A percentile compares a stretch with the other conserved stretches of the same genome.
Evolutionary conservation across 2,888 invertebrate genomes (phyloP).

Genomic region (Lasioglossum malachurum): DNA sequence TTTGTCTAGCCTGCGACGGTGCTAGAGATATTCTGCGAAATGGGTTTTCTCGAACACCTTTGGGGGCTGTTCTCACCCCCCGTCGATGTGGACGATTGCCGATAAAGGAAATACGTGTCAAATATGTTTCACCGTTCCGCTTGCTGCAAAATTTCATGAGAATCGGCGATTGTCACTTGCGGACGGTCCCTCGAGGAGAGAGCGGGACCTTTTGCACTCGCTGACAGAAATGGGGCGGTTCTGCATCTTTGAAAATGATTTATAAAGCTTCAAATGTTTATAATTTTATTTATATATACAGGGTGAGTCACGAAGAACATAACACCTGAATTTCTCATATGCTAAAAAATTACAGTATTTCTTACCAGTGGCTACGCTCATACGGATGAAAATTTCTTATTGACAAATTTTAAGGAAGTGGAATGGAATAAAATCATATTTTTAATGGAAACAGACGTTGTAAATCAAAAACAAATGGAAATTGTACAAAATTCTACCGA

Average conservation of each 20-base stretch:
- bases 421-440: too few relatives aligned
- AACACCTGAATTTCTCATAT: too few relatives aligned
- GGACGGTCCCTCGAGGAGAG: neutral
- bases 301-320: too few relatives aligned
- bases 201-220: neutral
- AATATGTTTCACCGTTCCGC: conserved; percentile 4
- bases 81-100: neutral
- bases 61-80: neutral
- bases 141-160: neutral
- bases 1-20: neutral
- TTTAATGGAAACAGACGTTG: too few relatives aligned
- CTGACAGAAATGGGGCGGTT: neutral
- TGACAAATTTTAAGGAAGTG: too few relatives aligned
- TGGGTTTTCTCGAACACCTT: conserved; percentile 2
- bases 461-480: too few relatives aligned
- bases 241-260: neutral
- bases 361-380: too few relatives aligned
- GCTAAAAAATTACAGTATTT: too few relatives aligned
- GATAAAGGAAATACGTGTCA: conserved; percentile 23
- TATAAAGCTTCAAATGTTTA: neutral
- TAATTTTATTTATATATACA: neutral
- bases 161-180: neutral
- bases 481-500: too few relatives aligned
- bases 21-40: neutral
- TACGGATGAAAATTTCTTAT: too few relatives aligned